These are phyloP conservation scores for Cerastis rubricosa DNA, from an alignment of 2,888 invertebrate species.

Conservation along the genomic window DNA sequence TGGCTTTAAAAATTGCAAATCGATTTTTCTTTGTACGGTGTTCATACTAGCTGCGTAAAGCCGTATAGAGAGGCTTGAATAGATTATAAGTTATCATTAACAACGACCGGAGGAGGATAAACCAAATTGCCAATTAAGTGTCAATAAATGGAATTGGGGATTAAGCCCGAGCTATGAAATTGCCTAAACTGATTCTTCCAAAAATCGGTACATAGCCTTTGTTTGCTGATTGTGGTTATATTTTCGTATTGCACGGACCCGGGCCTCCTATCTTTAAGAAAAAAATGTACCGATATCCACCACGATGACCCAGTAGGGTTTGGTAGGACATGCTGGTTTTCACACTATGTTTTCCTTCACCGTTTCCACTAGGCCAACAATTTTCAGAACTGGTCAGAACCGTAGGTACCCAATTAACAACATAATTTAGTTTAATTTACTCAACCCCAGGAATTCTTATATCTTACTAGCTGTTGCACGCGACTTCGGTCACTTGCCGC, in stretches of 20 bases:
- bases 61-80: background rate
- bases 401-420: background rate
- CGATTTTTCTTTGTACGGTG: background rate
- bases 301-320: background rate
- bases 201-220: background rate
- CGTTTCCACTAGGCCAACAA: background rate
- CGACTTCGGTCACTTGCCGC: no score
- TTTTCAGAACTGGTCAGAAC: background rate
- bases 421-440: no score
- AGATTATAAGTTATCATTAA: background rate
- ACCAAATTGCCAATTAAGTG: slow-evolving; percentile 25
- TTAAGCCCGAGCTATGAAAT: background rate
- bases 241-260: background rate
- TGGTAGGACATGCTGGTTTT: background rate
- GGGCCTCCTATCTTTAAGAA: background rate
- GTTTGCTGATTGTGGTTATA: background rate
- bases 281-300: background rate
- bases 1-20: slow-evolving; percentile 10
- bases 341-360: background rate
- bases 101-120: background rate
- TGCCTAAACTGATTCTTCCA: no score
- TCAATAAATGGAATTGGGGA: slow-evolving; percentile 2
- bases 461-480: no score
- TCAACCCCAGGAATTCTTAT: background rate
- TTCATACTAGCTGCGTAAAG: no score